Evolutionary conservation across 2,888 invertebrate genomes (phyloP), one percentile per base, ranked within the genome.

Genomic region (Pterobdella sp.): DNA sequence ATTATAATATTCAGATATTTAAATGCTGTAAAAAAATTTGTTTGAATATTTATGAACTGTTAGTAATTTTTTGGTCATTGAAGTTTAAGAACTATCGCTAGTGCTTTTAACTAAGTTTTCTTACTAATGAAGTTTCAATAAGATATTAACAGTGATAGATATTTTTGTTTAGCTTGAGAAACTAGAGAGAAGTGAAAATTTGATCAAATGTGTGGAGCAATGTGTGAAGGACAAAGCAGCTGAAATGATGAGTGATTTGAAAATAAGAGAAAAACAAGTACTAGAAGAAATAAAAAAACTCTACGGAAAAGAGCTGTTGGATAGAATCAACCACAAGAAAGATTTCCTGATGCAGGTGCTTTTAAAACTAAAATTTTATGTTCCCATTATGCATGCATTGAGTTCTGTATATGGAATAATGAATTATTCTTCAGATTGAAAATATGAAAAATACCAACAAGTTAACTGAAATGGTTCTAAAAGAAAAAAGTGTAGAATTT

Each of bases 401-500:
- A 7, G 42, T 14, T 18, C n/a, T n/a, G n/a, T 42, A 14, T 42
- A 42, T 42, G 42, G 18, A 14, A 14, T 42, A 7, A 42, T 42
- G 42, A 7, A 42, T 42, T 42, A 42, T 42, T 42, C 42, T n/a
- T 22, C 42, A 74, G 74, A 74, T 83, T 64, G 83, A 84, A 70
- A 79, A 81, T 66, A 76, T 84, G 49, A 81, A 81, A 74, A 83
- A 82, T 77, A 84, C 84, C 10, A 83, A 83, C 75, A 82, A 77
- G 76, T 78, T 84, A 56, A 83, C 84, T 0, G 84, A 84, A 74
- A 78, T 84, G 18, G 82, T 84, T 18, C 79, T 84, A 18, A 80
- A 82, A 68, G 83, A 84, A 36, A 83, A 83, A 76, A 84, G 84
- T 74, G 83, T 84, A 32, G 84, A 84, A 77, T 80, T 84, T n/a